Conservation (phyloP, 2,113 vertebrate genomes). For the Dicentrarchus labrax region DNA sequence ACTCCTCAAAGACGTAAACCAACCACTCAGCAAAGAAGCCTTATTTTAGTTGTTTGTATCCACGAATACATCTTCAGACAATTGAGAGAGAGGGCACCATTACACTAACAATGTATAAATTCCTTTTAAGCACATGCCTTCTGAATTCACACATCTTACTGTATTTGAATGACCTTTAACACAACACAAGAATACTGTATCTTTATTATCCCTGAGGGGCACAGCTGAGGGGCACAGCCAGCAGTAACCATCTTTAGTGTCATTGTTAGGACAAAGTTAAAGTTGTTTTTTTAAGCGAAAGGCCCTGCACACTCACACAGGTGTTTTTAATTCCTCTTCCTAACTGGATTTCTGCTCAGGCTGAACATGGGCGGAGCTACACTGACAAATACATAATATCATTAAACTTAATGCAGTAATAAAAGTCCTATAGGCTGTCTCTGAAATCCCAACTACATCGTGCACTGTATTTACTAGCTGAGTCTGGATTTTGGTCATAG, state of each 20-base stretch:
- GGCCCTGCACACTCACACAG: neutral
- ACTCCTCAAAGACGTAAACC: neutral
- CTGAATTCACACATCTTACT: neutral
- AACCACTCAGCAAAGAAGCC: neutral
- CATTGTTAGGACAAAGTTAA: neutral
- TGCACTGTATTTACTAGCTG: neutral
- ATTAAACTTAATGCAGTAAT: neutral
- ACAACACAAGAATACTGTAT: no score
- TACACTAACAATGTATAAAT: neutral
- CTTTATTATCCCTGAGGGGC: no score
- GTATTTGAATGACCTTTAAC: neutral
- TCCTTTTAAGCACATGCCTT: neutral
- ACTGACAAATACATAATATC: neutral
- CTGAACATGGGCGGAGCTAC: neutral
- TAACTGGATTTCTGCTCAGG: neutral
- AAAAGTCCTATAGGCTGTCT: slow-evolving; percentile 1
- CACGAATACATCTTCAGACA: no score
- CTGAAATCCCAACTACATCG: neutral
- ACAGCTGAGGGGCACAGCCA: no score
- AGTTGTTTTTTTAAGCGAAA: neutral
- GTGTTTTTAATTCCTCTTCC: slow-evolving; percentile 2
- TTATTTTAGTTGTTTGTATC: neutral
- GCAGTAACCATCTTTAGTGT: neutral
- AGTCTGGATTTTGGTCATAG: no score
- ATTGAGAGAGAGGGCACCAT: no score